phyloP scores from a whole-genome alignment of 2,888 invertebrate genomes.

The Xanthostigma xanthostigma region DNA sequence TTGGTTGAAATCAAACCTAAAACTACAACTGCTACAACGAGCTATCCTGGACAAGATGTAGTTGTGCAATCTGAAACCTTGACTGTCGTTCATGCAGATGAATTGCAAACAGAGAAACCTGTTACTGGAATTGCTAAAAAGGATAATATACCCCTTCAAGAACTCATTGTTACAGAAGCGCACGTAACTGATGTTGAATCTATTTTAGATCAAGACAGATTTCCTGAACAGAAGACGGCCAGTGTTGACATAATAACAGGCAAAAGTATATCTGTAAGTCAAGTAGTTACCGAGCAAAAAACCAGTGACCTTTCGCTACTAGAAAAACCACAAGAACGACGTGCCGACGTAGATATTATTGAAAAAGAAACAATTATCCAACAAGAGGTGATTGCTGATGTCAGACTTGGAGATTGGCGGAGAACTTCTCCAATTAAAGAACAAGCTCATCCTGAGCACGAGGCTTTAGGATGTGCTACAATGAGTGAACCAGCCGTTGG shows the following conservation, averaged over 20 bases:
- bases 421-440: conserved; percentile 28
- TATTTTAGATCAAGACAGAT: conserved; percentile 31
- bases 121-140: conserved; percentile 32
- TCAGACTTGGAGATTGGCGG: conserved; percentile 30
- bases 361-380: conserved; percentile 34
- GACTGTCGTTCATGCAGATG: conserved; percentile 28
- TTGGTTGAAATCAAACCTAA: conserved; percentile 24
- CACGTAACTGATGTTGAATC: conserved; percentile 37
- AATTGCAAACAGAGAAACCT: conserved; percentile 27
- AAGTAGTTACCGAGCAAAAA: conserved; percentile 34
- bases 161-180: conserved; percentile 36
- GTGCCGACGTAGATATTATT: conserved; percentile 37
- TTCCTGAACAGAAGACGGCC: conserved; percentile 38
- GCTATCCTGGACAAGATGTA: conserved; percentile 29
- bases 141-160: conserved; percentile 31
- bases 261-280: conserved; percentile 44
- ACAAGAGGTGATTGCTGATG: conserved; percentile 30
- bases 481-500: conserved; percentile 30
- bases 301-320: conserved; percentile 32
- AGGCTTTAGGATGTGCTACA: conserved; percentile 28
- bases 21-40: conserved; percentile 26
- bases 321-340: conserved; percentile 27
- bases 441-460: conserved; percentile 28
- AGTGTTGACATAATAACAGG: conserved; percentile 36
- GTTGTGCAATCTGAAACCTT: conserved; percentile 32